phyloP scores from a whole-genome alignment of 2,888 invertebrate species.

The Sialis lutaria region DNA sequence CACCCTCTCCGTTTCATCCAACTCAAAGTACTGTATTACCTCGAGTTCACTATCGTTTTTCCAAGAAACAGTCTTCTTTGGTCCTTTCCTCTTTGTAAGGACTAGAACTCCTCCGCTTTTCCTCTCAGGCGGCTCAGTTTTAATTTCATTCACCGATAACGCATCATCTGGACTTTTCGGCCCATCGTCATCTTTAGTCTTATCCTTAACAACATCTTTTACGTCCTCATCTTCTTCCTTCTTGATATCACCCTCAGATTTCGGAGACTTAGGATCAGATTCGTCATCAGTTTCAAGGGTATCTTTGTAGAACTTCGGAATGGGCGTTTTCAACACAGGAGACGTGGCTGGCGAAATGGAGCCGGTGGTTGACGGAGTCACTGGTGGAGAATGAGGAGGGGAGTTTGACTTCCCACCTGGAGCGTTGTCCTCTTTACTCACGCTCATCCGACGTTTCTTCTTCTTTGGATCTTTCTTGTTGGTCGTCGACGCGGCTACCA shows the following conservation, averaged over 20 bases:
- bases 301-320: constrained; percentile 76
- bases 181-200: constrained; percentile 7
- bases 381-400: constrained; percentile 28
- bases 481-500: constrained; percentile 59
- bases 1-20: constrained; percentile 90
- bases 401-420: constrained; percentile 17
- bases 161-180: background rate
- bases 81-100: constrained; percentile 55
- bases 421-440: constrained; percentile 40
- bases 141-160: constrained; percentile 8
- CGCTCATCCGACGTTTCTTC: constrained; percentile 54
- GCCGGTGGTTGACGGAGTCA: constrained; percentile 14
- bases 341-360: constrained; percentile 14
- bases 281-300: constrained; percentile 58
- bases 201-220: constrained; percentile 12
- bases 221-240: constrained; percentile 21
- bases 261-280: constrained; percentile 29
- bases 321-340: constrained; percentile 25
- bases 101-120: constrained; percentile 42
- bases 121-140: constrained; percentile 28
- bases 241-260: constrained; percentile 17
- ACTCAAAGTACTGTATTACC: constrained; percentile 75
- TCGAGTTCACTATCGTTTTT: constrained; percentile 63
- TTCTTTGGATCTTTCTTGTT: constrained; percentile 59
- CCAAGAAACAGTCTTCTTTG: constrained; percentile 69